These are phyloP conservation scores for Mongoloraphidia duomilia DNA, from an alignment of 2,888 invertebrate species.

Conservation along the genomic window DNA sequence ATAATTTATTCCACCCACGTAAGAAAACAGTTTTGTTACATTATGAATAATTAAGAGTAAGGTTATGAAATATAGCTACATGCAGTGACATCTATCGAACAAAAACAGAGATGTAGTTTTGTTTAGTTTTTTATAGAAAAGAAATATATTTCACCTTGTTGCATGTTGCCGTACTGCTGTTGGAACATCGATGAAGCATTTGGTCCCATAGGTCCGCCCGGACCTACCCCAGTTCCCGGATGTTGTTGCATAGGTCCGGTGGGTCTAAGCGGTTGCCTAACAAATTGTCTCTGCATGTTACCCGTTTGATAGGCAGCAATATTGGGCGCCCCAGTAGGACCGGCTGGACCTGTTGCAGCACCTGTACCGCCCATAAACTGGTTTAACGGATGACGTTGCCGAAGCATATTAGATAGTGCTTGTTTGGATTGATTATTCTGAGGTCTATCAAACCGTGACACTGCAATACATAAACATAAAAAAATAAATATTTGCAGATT, in stretches of 20 bases:
- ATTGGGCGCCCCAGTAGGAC: slow-evolving; percentile 26
- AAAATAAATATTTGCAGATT: neutral
- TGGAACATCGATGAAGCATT: slow-evolving; percentile 40
- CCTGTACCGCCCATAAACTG: slow-evolving; percentile 29
- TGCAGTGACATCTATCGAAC: too few species aligned
- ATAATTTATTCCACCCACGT: too few species aligned
- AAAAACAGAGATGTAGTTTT: too few species aligned
- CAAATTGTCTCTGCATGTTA: slow-evolving; percentile 33
- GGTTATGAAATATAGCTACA: too few species aligned
- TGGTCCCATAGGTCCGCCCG: slow-evolving; percentile 21
- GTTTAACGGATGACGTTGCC: slow-evolving; percentile 54
- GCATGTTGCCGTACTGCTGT: slow-evolving; percentile 48
- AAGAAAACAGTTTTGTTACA: too few species aligned
- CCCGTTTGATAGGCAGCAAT: slow-evolving; percentile 28
- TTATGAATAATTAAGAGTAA: too few species aligned
- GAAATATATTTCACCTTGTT: slow-evolving; percentile 27
- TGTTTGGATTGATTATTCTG: slow-evolving; percentile 64
- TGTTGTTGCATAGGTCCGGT: slow-evolving; percentile 22
- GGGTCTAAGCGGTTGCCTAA: slow-evolving; percentile 30
- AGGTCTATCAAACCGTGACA: slow-evolving; percentile 33
- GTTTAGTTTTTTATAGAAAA: too few species aligned
- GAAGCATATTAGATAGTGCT: slow-evolving; percentile 72
- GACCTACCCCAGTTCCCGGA: slow-evolving; percentile 17
- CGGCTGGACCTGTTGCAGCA: slow-evolving; percentile 20
- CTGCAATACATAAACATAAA: slow-evolving; percentile 16